phyloP scores from a whole-genome alignment of 2,888 invertebrate genomes.

The Dryadula phaetusa region DNA sequence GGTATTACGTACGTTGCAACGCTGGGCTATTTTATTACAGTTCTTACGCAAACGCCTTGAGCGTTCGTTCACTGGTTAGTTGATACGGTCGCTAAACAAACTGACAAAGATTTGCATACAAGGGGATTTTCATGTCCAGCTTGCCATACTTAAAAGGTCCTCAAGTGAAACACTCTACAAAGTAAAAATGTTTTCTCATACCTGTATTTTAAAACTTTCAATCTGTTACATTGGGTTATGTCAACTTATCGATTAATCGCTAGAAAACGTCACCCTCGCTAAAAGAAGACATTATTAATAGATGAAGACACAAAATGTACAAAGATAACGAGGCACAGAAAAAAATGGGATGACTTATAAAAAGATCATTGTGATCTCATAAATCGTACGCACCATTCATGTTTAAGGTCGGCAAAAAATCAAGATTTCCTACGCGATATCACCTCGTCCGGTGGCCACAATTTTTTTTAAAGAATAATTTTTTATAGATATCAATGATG shows the following conservation, averaged over 20 bases:
- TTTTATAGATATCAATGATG: conserved; percentile 48
- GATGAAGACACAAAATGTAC: conserved; percentile 81
- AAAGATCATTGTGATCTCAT: conserved; percentile 80
- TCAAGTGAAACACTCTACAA: conserved; percentile 32
- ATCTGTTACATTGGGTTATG: neutral
- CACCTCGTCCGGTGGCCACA: conserved; percentile 75
- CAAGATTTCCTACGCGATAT: conserved; percentile 79
- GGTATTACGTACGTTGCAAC: conserved; percentile 43
- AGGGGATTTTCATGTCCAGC: conserved; percentile 52
- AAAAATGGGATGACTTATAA: conserved; percentile 71
- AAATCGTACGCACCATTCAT: conserved; percentile 82
- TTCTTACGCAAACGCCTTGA: conserved; percentile 57
- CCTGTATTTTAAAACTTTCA: conserved; percentile 1
- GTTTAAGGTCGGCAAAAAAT: conserved; percentile 72
- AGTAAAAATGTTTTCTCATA: conserved; percentile 9
- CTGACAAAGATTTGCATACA: conserved; percentile 62
- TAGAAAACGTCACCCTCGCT: conserved; percentile 64
- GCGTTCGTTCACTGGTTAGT: conserved; percentile 70
- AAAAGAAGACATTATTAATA: conserved; percentile 82
- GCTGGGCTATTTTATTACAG: conserved; percentile 56
- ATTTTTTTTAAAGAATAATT: conserved; percentile 53
- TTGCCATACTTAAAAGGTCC: conserved; percentile 37
- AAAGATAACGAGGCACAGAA: conserved; percentile 71
- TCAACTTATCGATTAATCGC: conserved; percentile 64
- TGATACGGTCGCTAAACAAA: conserved; percentile 69